Conservation (phyloP, 1,140 invertebrate species). For the Leptestheria dahalacensis region DNA sequence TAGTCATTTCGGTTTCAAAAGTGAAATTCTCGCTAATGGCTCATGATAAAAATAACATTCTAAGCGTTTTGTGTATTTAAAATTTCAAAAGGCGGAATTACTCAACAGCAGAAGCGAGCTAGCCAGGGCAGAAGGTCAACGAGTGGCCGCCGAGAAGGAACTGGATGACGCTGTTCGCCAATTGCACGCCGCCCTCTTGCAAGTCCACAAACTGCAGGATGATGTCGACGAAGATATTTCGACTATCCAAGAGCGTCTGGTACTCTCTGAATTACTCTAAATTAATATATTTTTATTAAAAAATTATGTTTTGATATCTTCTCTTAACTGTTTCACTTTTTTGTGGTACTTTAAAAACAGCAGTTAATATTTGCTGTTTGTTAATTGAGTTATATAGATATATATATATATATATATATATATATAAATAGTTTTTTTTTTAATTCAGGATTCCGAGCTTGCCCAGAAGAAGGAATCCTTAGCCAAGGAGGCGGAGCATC, state of each 20-base stretch:
- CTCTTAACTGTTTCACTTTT: background rate
- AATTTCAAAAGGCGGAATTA: constrained; percentile 50
- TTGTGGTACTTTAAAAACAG: background rate
- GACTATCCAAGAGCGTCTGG: constrained; percentile 37
- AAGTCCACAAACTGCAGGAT: constrained; percentile 24
- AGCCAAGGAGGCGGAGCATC: constrained; percentile 29
- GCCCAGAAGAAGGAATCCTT: constrained; percentile 28
- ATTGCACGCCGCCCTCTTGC: constrained; percentile 43
- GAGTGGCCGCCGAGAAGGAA: constrained; percentile 42
- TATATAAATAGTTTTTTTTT: background rate
- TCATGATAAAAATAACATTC: too few relatives aligned
- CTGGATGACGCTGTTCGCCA: constrained; percentile 43
- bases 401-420: too few relatives aligned
- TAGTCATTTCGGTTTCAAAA: too few relatives aligned
- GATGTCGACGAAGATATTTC: constrained; percentile 30
- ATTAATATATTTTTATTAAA: too few relatives aligned
- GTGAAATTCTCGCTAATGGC: too few relatives aligned
- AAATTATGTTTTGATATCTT: too few relatives aligned
- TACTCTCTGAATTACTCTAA: too few relatives aligned
- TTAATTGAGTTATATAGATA: background rate
- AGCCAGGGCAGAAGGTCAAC: constrained; percentile 42
- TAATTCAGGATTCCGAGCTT: constrained; percentile 27
- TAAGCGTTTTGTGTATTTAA: too few relatives aligned
- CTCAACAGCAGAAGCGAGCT: constrained; percentile 52
- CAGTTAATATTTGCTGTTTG: constrained; percentile 2